phyloP scores from a whole-genome alignment of 2,888 invertebrate genomes.

The Rhingia campestris region DNA sequence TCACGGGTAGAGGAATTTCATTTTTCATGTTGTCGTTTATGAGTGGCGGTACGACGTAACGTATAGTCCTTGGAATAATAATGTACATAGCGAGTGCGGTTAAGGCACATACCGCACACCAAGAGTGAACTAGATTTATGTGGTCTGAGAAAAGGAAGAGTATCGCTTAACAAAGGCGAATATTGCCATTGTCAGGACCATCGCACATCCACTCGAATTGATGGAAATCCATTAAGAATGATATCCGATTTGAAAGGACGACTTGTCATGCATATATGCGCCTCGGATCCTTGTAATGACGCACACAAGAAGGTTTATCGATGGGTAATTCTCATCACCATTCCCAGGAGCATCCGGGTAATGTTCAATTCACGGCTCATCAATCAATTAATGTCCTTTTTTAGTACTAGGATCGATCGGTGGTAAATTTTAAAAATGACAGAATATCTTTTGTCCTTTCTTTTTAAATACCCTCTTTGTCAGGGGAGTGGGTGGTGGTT shows the following conservation, averaged over 20 bases:
- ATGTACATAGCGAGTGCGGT: constrained; percentile 14
- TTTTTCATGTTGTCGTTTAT: constrained; percentile 51
- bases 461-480: neutral
- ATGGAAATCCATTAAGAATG: constrained; percentile 59
- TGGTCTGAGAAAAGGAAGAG: too few relatives aligned
- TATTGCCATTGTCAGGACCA: constrained; percentile 12
- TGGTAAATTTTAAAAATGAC: constrained; percentile 19
- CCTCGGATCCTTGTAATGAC: constrained; percentile 14
- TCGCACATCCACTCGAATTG: constrained; percentile 30
- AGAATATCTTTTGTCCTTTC: constrained; percentile 8
- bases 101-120: constrained; percentile 1
- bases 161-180: neutral
- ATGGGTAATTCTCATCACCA: constrained; percentile 22
- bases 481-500: neutral
- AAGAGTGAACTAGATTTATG: too few relatives aligned
- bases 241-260: constrained; percentile 30
- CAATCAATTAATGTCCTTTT: constrained; percentile 49
- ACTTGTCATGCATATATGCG: constrained; percentile 16
- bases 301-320: constrained; percentile 28
- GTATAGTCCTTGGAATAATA: constrained; percentile 34
- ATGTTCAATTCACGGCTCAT: constrained; percentile 46
- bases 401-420: neutral
- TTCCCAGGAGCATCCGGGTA: constrained; percentile 17
- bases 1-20: constrained; percentile 45
- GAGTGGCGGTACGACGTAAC: neutral